Conservation (phyloP, 2,797 vertebrate species). For the Girardinus metallicus region DNA sequence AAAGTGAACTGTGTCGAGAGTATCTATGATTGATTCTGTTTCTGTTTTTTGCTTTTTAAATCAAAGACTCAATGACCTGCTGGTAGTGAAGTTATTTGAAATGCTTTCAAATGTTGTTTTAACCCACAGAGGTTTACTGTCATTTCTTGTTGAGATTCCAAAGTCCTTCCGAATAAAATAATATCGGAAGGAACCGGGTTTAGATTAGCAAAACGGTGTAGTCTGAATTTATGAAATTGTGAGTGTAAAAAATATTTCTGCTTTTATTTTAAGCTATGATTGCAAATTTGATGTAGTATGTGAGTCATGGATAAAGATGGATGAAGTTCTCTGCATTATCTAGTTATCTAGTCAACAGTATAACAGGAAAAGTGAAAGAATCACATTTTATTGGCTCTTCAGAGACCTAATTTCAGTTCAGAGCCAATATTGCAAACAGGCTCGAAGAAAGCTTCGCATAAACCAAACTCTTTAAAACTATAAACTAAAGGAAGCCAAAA, state of each 20-base stretch:
- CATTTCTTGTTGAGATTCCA: neutral
- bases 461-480: neutral
- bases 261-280: neutral
- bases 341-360: neutral
- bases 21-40: slow-evolving; percentile 14
- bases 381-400: neutral
- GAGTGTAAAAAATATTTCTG: neutral
- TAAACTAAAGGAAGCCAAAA: neutral
- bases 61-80: slow-evolving; percentile 13
- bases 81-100: neutral
- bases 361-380: neutral
- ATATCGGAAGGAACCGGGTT: neutral
- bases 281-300: neutral
- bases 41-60: slow-evolving; percentile 29
- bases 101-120: slow-evolving; percentile 10
- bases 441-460: neutral
- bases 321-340: neutral
- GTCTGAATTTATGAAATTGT: neutral
- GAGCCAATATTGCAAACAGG: neutral
- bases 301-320: neutral
- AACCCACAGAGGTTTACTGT: slow-evolving; percentile 7
- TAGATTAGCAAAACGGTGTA: neutral
- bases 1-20: neutral
- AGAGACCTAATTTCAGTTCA: neutral
- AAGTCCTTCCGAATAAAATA: neutral